Percentiles rank a stretch among this genome's conserved stretches.
These are phyloP conservation scores for Myrmecobius fasciatus DNA, from an alignment of 2,113 vertebrate genomes.

Conservation along the genomic window DNA sequence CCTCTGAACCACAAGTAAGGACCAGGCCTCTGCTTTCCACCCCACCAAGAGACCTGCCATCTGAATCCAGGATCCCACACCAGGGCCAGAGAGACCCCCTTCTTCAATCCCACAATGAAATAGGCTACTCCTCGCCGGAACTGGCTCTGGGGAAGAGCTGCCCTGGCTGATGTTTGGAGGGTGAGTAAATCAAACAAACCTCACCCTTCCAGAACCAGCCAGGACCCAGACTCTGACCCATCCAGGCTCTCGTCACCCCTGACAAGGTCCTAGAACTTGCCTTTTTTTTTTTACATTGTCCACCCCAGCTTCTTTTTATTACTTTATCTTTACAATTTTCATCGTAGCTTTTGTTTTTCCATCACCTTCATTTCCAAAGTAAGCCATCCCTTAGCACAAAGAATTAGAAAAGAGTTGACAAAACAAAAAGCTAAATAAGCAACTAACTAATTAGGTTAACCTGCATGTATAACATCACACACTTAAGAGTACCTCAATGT, in stretches of 20 bases:
- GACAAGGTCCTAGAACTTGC: background rate
- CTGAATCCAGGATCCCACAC: background rate
- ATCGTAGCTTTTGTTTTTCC: background rate
- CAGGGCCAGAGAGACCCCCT: background rate
- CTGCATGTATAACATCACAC: background rate
- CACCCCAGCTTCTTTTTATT: background rate
- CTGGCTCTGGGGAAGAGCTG: background rate
- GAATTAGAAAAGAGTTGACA: background rate
- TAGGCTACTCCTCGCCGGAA: background rate
- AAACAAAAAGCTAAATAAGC: background rate
- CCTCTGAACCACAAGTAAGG: background rate
- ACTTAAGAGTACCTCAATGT: background rate
- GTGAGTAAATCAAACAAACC: background rate
- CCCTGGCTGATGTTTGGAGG: background rate
- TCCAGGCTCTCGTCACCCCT: background rate
- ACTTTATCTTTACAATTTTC: background rate
- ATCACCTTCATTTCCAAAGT: background rate
- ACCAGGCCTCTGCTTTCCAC: background rate
- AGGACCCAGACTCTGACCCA: background rate
- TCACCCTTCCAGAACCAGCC: background rate
- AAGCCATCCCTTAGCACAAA: background rate
- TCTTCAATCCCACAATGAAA: background rate
- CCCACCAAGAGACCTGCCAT: background rate
- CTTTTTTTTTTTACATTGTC: background rate
- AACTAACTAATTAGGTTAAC: background rate